Conservation (phyloP, 2,113 vertebrate genomes). For the Nerophis lumbriciformis region DNA sequence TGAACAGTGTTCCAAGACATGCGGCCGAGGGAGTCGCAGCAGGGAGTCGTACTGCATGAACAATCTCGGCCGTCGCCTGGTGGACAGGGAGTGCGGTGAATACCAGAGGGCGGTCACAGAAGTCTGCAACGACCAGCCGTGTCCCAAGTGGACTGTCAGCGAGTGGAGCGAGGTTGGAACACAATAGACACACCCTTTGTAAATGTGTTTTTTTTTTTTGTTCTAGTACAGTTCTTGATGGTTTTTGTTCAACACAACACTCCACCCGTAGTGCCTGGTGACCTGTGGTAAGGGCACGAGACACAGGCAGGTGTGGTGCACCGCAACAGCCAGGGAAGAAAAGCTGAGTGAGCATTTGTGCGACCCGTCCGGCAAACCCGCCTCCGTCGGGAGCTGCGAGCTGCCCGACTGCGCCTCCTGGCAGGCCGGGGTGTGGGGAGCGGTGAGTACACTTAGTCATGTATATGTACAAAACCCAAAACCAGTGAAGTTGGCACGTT, state of each 20-base stretch:
- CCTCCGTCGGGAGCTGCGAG: slow-evolving; percentile 73
- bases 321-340: slow-evolving; percentile 67
- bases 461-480: too few relatives aligned
- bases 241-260: neutral
- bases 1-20: slow-evolving; percentile 87
- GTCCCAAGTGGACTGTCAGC: slow-evolving; percentile 83
- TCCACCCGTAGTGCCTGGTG: slow-evolving; percentile 77
- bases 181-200: neutral
- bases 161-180: slow-evolving; percentile 89
- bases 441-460: slow-evolving; percentile 63
- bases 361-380: slow-evolving; percentile 74
- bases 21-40: slow-evolving; percentile 78
- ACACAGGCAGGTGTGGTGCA: slow-evolving; percentile 83
- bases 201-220: too few relatives aligned
- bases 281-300: slow-evolving; percentile 87
- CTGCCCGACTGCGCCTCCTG: slow-evolving; percentile 83
- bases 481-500: too few relatives aligned
- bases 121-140: slow-evolving; percentile 80
- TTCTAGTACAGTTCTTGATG: neutral
- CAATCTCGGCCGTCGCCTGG: slow-evolving; percentile 80
- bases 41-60: slow-evolving; percentile 88
- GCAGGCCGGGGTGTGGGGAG: slow-evolving; percentile 89
- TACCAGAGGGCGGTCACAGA: slow-evolving; percentile 70
- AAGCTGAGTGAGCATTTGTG: slow-evolving; percentile 81
- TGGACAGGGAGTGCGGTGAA: slow-evolving; percentile 79